These are phyloP conservation scores for Onychostoma macrolepis DNA, from an alignment of 2,113 vertebrate genomes.

Conservation along the genomic window DNA sequence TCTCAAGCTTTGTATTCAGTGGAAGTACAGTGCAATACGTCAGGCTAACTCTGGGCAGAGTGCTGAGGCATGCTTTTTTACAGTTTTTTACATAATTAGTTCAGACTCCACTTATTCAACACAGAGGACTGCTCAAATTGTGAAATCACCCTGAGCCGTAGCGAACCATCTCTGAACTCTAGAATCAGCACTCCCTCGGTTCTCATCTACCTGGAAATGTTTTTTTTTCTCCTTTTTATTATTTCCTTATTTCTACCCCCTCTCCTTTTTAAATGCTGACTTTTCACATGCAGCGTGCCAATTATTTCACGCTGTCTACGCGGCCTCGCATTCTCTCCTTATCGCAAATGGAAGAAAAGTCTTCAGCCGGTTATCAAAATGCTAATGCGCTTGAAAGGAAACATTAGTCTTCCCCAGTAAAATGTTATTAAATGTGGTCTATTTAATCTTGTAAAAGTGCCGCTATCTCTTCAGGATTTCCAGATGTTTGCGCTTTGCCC, in stretches of 20 bases:
- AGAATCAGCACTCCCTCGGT: constrained; percentile 54
- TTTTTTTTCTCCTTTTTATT: not conserved
- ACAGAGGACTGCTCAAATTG: constrained; percentile 32
- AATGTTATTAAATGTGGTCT: constrained; percentile 62
- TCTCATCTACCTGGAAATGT: constrained; percentile 50
- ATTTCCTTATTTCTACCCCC: not conserved
- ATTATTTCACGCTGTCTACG: constrained; percentile 59
- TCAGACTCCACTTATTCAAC: constrained; percentile 36
- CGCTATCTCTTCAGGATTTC: constrained; percentile 55
- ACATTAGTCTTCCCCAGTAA: constrained; percentile 59
- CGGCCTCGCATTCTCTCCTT: constrained; percentile 49
- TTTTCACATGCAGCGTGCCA: constrained; percentile 59
- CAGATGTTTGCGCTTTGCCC: constrained; percentile 50
- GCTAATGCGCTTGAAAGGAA: constrained; percentile 61
- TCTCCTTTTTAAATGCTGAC: constrained; percentile 58
- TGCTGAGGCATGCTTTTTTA: constrained; percentile 42
- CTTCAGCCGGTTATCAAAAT: constrained; percentile 63
- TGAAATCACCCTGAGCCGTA: constrained; percentile 39
- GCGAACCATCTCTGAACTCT: constrained; percentile 39
- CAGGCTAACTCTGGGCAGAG: constrained; percentile 21
- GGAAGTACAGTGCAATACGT: constrained; percentile 24
- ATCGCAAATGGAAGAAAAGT: constrained; percentile 59
- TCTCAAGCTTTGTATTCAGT: constrained; percentile 6
- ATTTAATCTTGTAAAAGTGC: constrained; percentile 58
- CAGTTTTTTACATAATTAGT: constrained; percentile 50